These are phyloP conservation scores for Heliconius erato DNA, from an alignment of 2,888 invertebrate species.

Conservation along the genomic window DNA sequence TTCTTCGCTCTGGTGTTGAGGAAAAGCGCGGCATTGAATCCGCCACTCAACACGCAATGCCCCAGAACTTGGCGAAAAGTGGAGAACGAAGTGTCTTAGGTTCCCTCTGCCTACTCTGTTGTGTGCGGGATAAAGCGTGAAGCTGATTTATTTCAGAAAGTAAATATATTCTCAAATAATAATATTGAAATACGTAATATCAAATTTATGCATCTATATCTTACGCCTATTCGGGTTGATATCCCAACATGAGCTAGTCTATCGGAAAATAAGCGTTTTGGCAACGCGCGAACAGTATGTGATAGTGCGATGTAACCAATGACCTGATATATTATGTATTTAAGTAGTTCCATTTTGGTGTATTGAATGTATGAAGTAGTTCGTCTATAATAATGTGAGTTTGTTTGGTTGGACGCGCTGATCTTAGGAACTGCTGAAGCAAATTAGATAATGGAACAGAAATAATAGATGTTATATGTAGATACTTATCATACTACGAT, in stretches of 20 bases:
- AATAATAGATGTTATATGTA: too few relatives aligned
- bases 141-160: too few relatives aligned
- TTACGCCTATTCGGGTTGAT: conserved; percentile 40
- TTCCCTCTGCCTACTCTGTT: too few relatives aligned
- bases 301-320: conserved; percentile 44
- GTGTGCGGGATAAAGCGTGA: too few relatives aligned
- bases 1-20: too few relatives aligned
- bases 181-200: neutral
- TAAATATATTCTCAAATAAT: neutral
- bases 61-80: too few relatives aligned
- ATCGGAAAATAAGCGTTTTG: conserved; percentile 51
- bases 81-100: too few relatives aligned
- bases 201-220: conserved; percentile 25
- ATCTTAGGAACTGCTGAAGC: neutral
- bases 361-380: neutral
- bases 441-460: too few relatives aligned
- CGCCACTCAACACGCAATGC: too few relatives aligned
- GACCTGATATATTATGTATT: conserved; percentile 45
- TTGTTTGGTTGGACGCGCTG: neutral
- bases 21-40: too few relatives aligned
- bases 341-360: conserved; percentile 18
- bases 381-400: neutral
- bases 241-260: conserved; percentile 37
- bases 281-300: conserved; percentile 45
- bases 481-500: too few relatives aligned